These are phyloP conservation scores for Acromyrmex echinatior DNA, from an alignment of 1,140 invertebrate species.

Conservation along the genomic window DNA sequence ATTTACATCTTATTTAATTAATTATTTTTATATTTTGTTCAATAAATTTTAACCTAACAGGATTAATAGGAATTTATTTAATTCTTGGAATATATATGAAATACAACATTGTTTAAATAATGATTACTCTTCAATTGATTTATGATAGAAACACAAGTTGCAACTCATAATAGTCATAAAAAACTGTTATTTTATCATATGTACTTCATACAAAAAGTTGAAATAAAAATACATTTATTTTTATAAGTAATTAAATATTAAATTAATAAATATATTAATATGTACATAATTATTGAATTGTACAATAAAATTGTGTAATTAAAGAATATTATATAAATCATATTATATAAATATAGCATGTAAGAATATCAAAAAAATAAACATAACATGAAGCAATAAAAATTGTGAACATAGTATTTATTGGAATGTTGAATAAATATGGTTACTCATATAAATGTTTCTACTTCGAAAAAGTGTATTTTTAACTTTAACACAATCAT, in stretches of 20 bases:
- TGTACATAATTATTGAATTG: too few species aligned
- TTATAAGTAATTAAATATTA: background rate
- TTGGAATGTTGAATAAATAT: too few species aligned
- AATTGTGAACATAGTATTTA: too few species aligned
- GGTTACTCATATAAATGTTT: too few species aligned
- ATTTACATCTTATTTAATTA: background rate
- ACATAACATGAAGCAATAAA: too few species aligned
- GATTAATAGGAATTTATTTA: background rate
- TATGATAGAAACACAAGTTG: background rate
- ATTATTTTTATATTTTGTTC: background rate
- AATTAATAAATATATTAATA: too few species aligned
- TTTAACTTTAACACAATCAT: background rate
- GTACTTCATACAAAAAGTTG: background rate
- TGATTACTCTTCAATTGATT: background rate
- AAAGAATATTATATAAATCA: too few species aligned
- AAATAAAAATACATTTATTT: background rate
- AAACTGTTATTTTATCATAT: background rate
- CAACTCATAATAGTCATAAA: background rate
- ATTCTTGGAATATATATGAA: background rate
- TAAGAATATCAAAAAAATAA: too few species aligned
- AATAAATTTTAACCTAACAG: background rate
- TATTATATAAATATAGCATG: too few species aligned
- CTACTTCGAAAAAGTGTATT: background rate
- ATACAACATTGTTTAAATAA: background rate
- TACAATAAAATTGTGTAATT: too few species aligned